phyloP scores from a whole-genome alignment of 2,113 vertebrate species.

The Lophius piscatorius region DNA sequence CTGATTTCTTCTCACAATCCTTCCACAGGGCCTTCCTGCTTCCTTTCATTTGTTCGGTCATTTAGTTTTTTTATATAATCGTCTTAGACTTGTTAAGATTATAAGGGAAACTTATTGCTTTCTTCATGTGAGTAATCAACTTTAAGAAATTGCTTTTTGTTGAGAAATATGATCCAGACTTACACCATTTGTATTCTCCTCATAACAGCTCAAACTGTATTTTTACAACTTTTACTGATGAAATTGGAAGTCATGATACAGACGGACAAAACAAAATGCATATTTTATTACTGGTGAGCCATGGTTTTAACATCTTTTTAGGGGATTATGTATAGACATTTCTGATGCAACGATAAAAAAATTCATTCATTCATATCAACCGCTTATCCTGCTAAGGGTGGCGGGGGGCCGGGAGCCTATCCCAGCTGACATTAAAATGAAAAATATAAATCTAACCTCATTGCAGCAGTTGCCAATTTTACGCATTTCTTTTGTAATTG shows the following conservation, averaged over 20 bases:
- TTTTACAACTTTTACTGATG: conserved; percentile 10
- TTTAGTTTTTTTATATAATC: conserved; percentile 78
- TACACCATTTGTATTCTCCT: conserved; percentile 39
- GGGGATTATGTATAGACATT: too few relatives aligned
- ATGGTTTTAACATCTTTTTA: not conserved
- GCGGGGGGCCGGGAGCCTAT: too few relatives aligned
- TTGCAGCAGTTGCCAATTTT: too few relatives aligned
- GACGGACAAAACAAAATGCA: conserved; percentile 6
- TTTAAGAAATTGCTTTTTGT: conserved; percentile 71
- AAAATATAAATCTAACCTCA: too few relatives aligned
- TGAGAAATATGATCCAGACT: conserved; percentile 66
- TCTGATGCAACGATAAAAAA: too few relatives aligned
- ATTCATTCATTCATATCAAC: too few relatives aligned
- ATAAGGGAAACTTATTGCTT: conserved; percentile 68
- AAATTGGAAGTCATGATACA: conserved; percentile 35
- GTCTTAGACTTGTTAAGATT: conserved; percentile 76
- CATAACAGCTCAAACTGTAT: too few relatives aligned
- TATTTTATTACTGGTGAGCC: conserved; percentile 1
- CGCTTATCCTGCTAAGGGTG: too few relatives aligned
- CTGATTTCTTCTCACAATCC: conserved; percentile 69
- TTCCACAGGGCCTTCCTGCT: conserved; percentile 51
- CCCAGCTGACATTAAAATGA: too few relatives aligned
- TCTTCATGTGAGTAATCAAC: conserved; percentile 57
- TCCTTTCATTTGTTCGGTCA: conserved; percentile 80
- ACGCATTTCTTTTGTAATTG: too few relatives aligned